Evolutionary conservation across 2,113 vertebrate species (phyloP).

Genomic region (Cairina moschata): DNA sequence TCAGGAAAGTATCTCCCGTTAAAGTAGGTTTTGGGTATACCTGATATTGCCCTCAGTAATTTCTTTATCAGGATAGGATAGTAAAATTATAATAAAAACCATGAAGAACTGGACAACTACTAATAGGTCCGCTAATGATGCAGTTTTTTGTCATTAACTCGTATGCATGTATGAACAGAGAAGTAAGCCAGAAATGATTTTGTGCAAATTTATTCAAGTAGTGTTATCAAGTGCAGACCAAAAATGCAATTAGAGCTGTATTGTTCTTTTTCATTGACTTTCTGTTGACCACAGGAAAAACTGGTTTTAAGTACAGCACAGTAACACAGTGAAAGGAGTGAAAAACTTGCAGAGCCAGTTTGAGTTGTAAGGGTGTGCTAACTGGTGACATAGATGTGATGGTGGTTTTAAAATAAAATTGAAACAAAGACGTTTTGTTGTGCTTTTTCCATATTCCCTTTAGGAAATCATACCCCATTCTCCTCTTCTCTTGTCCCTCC

Average conservation of each 20-base stretch:
- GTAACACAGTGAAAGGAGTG: not conserved
- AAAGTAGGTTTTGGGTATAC: not conserved
- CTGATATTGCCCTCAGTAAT: not conserved
- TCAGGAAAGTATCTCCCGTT: not conserved
- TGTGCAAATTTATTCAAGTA: slow-evolving; percentile 26
- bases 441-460: not conserved
- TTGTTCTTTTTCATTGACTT: slow-evolving; percentile 66
- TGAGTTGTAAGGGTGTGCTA: slow-evolving; percentile 30
- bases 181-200: not conserved
- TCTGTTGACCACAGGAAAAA: slow-evolving; percentile 68
- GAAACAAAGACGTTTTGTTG: slow-evolving; percentile 42
- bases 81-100: not conserved
- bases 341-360: slow-evolving; percentile 65
- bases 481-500: not conserved
- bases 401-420: slow-evolving; percentile 32
- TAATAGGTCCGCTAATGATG: not conserved
- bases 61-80: not conserved
- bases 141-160: not conserved
- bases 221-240: slow-evolving; percentile 6
- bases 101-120: not conserved
- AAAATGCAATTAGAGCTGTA: slow-evolving; percentile 40
- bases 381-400: slow-evolving; percentile 28
- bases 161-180: not conserved
- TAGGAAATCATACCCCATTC: not conserved
- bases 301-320: slow-evolving; percentile 55